Conservation (phyloP, 2,888 invertebrate genomes). For the Cosmopolites sordidus region DNA sequence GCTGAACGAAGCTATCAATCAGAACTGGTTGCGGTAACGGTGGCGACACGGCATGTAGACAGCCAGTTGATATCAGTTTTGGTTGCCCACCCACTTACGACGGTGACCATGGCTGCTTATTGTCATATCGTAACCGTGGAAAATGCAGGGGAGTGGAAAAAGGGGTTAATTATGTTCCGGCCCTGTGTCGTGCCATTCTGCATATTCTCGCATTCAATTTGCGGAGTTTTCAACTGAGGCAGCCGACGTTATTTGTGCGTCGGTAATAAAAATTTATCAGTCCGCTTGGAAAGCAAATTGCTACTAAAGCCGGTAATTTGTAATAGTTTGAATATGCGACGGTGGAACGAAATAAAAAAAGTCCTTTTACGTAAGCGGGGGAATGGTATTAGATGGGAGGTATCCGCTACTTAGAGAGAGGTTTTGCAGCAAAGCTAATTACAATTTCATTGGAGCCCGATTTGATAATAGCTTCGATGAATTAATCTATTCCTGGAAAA, state of each 20-base stretch:
- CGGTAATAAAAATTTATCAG: conserved; percentile 19
- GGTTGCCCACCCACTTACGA: conserved; percentile 41
- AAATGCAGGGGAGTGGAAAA: conserved; percentile 20
- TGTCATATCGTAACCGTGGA: conserved; percentile 17
- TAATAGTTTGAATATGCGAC: conserved; percentile 1
- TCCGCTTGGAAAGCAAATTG: conserved; percentile 16
- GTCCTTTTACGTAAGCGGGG: no score
- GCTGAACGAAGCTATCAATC: conserved; percentile 49
- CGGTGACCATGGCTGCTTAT: conserved; percentile 42
- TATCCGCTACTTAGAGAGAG: no score
- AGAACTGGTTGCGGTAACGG: conserved; percentile 47
- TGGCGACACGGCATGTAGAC: conserved; percentile 51
- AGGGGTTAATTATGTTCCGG: conserved; percentile 20
- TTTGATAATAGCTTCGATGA: no score
- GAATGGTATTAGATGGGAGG: no score
- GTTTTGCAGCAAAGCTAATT: no score
- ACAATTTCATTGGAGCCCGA: no score
- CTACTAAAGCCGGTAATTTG: conserved; percentile 22
- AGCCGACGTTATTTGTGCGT: conserved; percentile 10
- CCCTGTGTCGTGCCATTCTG: conserved; percentile 19
- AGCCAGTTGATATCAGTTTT: conserved; percentile 48
- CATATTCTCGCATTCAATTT: conserved; percentile 18
- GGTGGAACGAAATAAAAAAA: no score
- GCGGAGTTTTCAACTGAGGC: neutral
- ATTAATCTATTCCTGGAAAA: no score